Percentiles rank a stretch among this genome's conserved stretches.
Evolutionary conservation across 2,888 invertebrate species (phyloP).

Genomic region (Lithosia quadra): DNA sequence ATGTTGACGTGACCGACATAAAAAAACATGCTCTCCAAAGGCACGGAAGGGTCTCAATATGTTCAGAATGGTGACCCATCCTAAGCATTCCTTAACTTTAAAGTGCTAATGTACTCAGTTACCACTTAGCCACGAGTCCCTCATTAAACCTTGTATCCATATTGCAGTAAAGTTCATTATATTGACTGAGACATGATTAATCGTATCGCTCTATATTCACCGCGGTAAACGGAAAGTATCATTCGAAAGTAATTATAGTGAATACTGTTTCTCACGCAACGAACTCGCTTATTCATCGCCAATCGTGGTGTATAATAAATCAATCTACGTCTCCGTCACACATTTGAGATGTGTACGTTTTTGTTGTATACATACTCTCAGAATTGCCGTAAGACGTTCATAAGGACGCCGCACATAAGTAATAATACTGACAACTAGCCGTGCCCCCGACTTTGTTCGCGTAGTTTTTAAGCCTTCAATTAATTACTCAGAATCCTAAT

Average conservation of each 20-base stretch:
- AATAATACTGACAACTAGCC: no score
- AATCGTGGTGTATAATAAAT: constrained; percentile 15
- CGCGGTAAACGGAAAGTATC: constrained; percentile 21
- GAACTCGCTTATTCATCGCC: constrained; percentile 19
- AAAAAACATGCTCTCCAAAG: no score
- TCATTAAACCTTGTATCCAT: background rate
- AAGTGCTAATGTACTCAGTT: background rate
- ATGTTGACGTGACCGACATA: no score
- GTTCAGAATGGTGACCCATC: no score
- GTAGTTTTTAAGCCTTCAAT: no score
- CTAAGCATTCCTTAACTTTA: no score
- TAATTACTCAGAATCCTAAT: no score
- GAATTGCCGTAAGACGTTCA: background rate
- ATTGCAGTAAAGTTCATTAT: constrained; percentile 21
- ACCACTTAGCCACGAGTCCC: background rate
- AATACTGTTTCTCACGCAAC: constrained; percentile 27
- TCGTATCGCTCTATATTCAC: constrained; percentile 20
- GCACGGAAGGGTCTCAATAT: no score
- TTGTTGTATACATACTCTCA: constrained; percentile 16
- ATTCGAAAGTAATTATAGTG: constrained; percentile 31
- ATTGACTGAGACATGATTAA: constrained; percentile 22
- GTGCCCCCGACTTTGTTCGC: no score
- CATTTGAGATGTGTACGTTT: no score
- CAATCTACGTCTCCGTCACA: constrained; percentile 11
- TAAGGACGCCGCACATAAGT: no score